phyloP scores from a whole-genome alignment of 2,888 invertebrate genomes.

The Hybos culiciformis region DNA sequence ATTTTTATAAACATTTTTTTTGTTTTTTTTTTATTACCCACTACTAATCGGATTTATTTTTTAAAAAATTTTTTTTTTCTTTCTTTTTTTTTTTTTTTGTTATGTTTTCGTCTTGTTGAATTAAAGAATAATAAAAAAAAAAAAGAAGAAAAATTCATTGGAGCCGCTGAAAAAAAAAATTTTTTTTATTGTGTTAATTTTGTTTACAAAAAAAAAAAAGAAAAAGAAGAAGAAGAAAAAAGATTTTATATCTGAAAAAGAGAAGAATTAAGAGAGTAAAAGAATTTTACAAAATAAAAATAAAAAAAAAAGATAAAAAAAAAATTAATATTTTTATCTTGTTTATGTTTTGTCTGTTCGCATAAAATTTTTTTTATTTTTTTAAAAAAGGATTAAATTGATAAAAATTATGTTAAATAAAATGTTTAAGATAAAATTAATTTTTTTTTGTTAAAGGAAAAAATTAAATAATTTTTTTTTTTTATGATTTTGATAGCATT shows the following conservation, averaged over 20 bases:
- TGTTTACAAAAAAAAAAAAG: not conserved
- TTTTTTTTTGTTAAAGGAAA: too few relatives aligned
- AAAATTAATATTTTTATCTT: too few relatives aligned
- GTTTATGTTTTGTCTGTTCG: too few relatives aligned
- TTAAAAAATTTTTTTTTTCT: not conserved
- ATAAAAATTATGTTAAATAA: too few relatives aligned
- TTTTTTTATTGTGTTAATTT: not conserved
- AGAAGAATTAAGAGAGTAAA: not conserved
- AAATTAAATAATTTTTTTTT: too few relatives aligned
- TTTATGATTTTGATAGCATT: too few relatives aligned
- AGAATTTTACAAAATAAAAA: not conserved
- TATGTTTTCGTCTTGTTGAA: not conserved
- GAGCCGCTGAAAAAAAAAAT: not conserved
- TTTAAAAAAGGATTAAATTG: too few relatives aligned
- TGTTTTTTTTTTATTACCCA: not conserved
- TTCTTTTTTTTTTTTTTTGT: not conserved
- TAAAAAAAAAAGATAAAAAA: not conserved
- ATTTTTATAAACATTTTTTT: not conserved
- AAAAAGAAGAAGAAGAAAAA: not conserved
- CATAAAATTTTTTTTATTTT: too few relatives aligned
- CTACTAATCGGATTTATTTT: not conserved
- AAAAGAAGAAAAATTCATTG: not conserved
- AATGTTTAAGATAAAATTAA: too few relatives aligned
- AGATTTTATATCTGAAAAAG: not conserved
- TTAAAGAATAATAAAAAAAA: constrained; percentile 1